Percentiles rank a stretch among this genome's conserved stretches.
Conservation (phyloP, 35 echinoderm and acorn worm species). For the Apostichopus japonicus region DNA sequence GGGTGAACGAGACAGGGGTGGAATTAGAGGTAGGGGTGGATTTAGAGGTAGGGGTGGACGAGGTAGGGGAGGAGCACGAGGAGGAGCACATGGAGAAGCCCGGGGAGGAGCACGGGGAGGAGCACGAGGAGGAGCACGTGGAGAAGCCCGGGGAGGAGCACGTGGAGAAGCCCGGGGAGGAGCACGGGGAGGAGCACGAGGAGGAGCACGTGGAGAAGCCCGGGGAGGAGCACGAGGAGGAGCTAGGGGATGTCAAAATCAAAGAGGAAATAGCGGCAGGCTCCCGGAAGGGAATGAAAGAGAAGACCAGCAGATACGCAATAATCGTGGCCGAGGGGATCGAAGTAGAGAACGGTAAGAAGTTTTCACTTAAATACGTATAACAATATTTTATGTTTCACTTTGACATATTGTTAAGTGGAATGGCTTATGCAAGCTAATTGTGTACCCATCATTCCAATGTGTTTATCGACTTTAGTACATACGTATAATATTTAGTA, state of each 20-base stretch:
- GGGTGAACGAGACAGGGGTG: not conserved
- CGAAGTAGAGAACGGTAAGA: not conserved
- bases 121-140: not conserved
- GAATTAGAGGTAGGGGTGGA: not conserved
- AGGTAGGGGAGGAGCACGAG: not conserved
- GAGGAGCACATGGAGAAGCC: not conserved
- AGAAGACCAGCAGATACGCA: not conserved
- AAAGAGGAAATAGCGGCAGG: not conserved
- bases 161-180: too few species aligned
- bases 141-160: slow-evolving; percentile 34
- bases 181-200: not conserved
- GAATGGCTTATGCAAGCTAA: too few species aligned
- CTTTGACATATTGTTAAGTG: too few species aligned
- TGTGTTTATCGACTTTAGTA: too few species aligned
- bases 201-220: not conserved
- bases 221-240: too few species aligned
- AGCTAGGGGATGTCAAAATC: not conserved
- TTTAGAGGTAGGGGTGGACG: not conserved
- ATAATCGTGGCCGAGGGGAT: not conserved
- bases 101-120: too few species aligned
- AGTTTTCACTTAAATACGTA: too few species aligned
- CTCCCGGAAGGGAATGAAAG: not conserved
- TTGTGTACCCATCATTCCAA: too few species aligned
- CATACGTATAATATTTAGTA: too few species aligned
- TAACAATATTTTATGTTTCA: too few species aligned